A percentile compares a stretch with the other conserved stretches of the same genome.
Evolutionary conservation across 2,888 invertebrate species (phyloP).

Genomic region (Drosophila nigritarsus): DNA sequence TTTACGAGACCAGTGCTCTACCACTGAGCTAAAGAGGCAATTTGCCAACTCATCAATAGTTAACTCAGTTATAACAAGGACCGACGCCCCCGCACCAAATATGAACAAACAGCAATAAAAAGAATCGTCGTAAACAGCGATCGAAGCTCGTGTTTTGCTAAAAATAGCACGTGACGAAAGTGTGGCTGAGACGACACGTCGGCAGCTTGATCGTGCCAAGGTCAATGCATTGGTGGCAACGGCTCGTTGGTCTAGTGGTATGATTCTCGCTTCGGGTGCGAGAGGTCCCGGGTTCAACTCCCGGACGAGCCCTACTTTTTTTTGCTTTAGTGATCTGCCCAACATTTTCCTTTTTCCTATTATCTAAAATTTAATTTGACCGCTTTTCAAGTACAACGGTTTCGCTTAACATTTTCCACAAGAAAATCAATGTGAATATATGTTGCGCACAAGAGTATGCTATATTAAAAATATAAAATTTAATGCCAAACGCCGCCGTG

Average conservation of each 20-base stretch:
- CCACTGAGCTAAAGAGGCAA: slow-evolving; percentile 94
- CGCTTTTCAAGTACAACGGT: neutral
- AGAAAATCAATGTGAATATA: neutral
- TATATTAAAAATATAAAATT: neutral
- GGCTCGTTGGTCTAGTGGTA: slow-evolving; percentile 84
- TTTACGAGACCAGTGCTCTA: slow-evolving; percentile 96
- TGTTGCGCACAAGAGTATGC: slow-evolving; percentile 46
- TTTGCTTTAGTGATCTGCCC: neutral
- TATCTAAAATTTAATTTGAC: neutral
- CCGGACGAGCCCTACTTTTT: slow-evolving; percentile 79
- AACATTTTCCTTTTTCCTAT: neutral
- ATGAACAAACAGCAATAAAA: neutral
- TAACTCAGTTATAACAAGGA: slow-evolving; percentile 19
- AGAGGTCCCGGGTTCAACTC: slow-evolving; percentile 85
- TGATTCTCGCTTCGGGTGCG: slow-evolving; percentile 85
- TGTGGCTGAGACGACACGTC: neutral
- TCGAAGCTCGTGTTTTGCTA: slow-evolving; percentile 27
- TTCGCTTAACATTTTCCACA: neutral
- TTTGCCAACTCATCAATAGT: neutral
- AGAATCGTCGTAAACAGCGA: slow-evolving; percentile 2
- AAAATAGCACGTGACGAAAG: slow-evolving; percentile 19
- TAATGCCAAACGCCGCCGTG: slow-evolving; percentile 36
- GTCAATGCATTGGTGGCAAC: neutral
- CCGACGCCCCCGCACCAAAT: slow-evolving; percentile 1
- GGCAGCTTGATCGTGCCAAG: slow-evolving; percentile 31